phyloP scores from a whole-genome alignment of 2,113 vertebrate species.

The Daboia siamensis region DNA sequence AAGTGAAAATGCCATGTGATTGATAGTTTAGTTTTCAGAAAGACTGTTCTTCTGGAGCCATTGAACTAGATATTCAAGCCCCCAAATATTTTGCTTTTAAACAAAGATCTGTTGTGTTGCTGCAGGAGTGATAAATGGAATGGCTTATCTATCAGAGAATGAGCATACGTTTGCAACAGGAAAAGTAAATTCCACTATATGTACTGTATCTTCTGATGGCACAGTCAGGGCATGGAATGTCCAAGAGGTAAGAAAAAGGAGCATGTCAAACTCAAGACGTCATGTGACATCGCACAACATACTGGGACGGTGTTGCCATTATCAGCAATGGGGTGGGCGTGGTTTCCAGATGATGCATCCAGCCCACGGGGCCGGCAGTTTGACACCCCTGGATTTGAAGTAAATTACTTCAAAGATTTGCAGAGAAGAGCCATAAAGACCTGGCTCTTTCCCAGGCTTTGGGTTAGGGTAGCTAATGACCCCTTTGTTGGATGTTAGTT shows the following conservation, averaged over 20 bases:
- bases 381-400: no score
- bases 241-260: slow-evolving; percentile 60
- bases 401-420: not conserved
- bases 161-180: slow-evolving; percentile 55
- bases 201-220: slow-evolving; percentile 72
- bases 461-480: not conserved
- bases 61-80: not conserved
- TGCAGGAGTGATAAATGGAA: slow-evolving; percentile 68
- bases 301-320: no score
- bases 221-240: slow-evolving; percentile 74
- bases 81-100: not conserved
- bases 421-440: not conserved
- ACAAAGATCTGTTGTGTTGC: slow-evolving; percentile 24
- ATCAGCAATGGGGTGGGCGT: no score
- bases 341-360: no score
- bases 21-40: not conserved
- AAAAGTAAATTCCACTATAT: slow-evolving; percentile 56
- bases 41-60: not conserved
- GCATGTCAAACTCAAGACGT: no score
- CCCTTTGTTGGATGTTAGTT: not conserved
- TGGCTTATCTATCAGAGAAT: slow-evolving; percentile 65
- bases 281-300: no score
- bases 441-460: not conserved
- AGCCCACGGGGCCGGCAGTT: no score
- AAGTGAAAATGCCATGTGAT: not conserved